Evolutionary conservation across 92 coral and sea anemone species (phyloP).

Genomic region (Porites lobata): DNA sequence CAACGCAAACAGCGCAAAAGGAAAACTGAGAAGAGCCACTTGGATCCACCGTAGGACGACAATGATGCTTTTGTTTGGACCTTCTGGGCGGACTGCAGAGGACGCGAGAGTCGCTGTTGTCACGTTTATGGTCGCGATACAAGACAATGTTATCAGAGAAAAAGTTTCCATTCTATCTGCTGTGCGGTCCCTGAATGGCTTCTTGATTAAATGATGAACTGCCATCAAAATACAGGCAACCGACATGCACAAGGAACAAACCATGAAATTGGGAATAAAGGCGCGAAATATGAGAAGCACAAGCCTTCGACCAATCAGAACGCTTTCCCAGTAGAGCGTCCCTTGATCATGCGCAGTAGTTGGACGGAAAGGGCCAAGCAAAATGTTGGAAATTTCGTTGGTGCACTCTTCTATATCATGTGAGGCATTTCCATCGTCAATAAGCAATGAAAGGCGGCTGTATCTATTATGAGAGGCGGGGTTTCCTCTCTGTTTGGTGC

Average conservation of each 20-base stretch:
- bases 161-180: slow-evolving; percentile 43
- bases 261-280: slow-evolving; percentile 54
- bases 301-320: slow-evolving; percentile 71
- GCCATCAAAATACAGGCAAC: slow-evolving; percentile 47
- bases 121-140: slow-evolving; percentile 44
- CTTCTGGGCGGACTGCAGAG: slow-evolving; percentile 33
- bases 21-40: slow-evolving; percentile 32
- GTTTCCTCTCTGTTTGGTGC: neutral
- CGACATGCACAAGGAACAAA: slow-evolving; percentile 54
- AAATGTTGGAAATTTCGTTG: slow-evolving; percentile 51
- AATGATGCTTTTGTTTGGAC: slow-evolving; percentile 21
- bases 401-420: neutral
- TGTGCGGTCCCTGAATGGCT: slow-evolving; percentile 45
- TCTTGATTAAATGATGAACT: slow-evolving; percentile 36
- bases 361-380: slow-evolving; percentile 65
- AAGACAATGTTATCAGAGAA: slow-evolving; percentile 16
- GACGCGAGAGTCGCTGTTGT: slow-evolving; percentile 33
- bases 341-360: slow-evolving; percentile 51
- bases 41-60: slow-evolving; percentile 39
- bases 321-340: slow-evolving; percentile 73
- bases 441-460: neutral
- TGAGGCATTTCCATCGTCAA: neutral
- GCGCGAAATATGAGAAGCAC: slow-evolving; percentile 52
- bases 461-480: neutral
- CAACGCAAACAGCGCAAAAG: slow-evolving; percentile 42